Evolutionary conservation across 2,888 invertebrate species (phyloP), one percentile per base, ranked within the genome.

Genomic region (Zele albiditarsus): DNA sequence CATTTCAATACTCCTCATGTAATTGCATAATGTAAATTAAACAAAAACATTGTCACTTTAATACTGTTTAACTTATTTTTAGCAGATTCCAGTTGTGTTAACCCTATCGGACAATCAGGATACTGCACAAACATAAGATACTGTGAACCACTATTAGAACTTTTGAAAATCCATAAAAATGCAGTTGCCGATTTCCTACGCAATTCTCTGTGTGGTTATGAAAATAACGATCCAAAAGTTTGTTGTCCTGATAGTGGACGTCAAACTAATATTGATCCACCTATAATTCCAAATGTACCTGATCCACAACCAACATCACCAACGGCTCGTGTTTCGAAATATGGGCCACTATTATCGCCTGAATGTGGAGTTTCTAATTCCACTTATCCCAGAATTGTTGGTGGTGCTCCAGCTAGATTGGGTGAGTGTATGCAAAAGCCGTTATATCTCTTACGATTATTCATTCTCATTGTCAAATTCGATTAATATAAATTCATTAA

Each of bases 201-300:
- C 72, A 90, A 90, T 65, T 94, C 94, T 0, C 91, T 94, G 20
- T 97, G 96, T 83, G 94, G 94, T 0, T 94, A 92, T 80, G 91
- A 92, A 14, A 93, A 93, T 0, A 86, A 82, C 5, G 90, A 91
- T 71, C 95, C 95, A 14, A 91, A 93, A 89, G 95, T 96, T 3
- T 92, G 92, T 78, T 92, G 92, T 80, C 91, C 91, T 0, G 20
- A 14, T 28, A 38, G 66, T 68, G 42, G 57, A 49, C 20, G 14
- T 20, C 16, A 58, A 20, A 14, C 58, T 57, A 73, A 67, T 53
- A 60, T 31, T 16, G 42, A 33, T 67, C 42, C 10, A 57, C 72
- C 76, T 31, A 58, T 20, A 62, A 33, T n/a, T 57, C 69, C 31
- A 53, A 72, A 38, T 16, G 38, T 16, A 58, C 68, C 63, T n/a